phyloP scores from a whole-genome alignment of 2,888 invertebrate species.

The Alentia gelatinosa region DNA sequence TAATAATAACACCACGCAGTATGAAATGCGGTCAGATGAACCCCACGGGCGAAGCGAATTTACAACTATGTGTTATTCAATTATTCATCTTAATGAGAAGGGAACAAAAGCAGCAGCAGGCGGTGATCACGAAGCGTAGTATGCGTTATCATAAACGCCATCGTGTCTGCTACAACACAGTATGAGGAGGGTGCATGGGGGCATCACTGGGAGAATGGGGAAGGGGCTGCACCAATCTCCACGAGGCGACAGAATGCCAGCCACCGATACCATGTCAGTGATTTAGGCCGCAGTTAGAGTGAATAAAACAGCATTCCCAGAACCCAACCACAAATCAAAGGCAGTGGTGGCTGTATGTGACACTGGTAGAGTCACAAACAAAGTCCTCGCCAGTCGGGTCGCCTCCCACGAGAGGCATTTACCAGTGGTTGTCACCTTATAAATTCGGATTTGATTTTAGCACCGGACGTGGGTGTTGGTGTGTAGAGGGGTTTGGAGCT shows the following conservation, averaged over 20 bases:
- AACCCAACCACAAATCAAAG: not conserved
- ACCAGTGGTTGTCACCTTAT: not conserved
- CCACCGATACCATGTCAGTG: not conserved
- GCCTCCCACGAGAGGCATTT: not conserved
- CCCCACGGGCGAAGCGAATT: not conserved
- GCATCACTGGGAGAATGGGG: not conserved
- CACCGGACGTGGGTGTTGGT: no score
- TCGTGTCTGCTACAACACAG: not conserved
- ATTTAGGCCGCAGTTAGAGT: not conserved
- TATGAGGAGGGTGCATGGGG: not conserved
- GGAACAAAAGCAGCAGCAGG: no score
- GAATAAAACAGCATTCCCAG: not conserved
- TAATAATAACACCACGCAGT: not conserved
- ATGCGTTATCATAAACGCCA: not conserved
- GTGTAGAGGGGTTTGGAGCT: no score
- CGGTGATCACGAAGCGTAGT: no score
- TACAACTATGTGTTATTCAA: not conserved
- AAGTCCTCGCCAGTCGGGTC: not conserved
- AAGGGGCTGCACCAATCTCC: not conserved
- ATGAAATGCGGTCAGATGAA: not conserved
- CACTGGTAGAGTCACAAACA: not conserved
- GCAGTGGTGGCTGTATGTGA: not conserved
- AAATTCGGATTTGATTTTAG: not conserved
- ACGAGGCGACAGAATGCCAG: no score
- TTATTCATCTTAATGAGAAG: conserved; percentile 7